Evolutionary conservation across 2,113 vertebrate genomes (phyloP).

Genomic region (Himantopus leucocephalus): DNA sequence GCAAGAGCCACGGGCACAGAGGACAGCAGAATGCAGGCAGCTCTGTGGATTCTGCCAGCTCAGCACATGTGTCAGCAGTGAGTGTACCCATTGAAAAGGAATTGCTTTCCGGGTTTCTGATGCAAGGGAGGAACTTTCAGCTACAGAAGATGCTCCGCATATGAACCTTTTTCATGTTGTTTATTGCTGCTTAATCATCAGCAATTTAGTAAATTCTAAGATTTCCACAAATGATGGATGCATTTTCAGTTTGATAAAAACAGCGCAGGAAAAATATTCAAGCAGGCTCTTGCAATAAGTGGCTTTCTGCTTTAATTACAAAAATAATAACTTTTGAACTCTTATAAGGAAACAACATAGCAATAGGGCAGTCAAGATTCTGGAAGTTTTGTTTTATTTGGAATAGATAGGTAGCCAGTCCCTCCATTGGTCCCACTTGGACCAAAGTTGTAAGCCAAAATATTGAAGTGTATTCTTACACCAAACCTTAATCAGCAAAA

Average conservation of each 20-base stretch:
- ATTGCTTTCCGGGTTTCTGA: background rate
- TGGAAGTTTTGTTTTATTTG: background rate
- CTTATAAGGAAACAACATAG: no score
- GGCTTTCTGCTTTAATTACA: background rate
- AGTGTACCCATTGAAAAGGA: background rate
- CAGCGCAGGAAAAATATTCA: rapidly evolving
- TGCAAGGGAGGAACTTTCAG: background rate
- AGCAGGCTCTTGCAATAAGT: background rate
- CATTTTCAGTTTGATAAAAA: background rate
- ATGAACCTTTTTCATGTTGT: background rate
- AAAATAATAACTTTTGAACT: background rate
- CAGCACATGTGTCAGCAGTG: rapidly evolving
- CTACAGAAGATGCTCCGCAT: background rate
- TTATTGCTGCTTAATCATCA: background rate
- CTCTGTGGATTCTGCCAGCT: background rate
- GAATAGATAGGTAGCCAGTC: background rate
- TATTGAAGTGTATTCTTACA: background rate
- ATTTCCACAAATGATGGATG: background rate
- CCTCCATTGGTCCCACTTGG: background rate
- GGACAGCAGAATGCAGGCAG: background rate
- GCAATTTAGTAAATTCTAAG: background rate
- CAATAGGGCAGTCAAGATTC: background rate
- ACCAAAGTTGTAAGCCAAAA: background rate
- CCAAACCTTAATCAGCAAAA: background rate
- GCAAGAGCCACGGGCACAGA: background rate